phyloP scores from a whole-genome alignment of 2,888 invertebrate genomes.

The Euspilapteryx auroguttella region DNA sequence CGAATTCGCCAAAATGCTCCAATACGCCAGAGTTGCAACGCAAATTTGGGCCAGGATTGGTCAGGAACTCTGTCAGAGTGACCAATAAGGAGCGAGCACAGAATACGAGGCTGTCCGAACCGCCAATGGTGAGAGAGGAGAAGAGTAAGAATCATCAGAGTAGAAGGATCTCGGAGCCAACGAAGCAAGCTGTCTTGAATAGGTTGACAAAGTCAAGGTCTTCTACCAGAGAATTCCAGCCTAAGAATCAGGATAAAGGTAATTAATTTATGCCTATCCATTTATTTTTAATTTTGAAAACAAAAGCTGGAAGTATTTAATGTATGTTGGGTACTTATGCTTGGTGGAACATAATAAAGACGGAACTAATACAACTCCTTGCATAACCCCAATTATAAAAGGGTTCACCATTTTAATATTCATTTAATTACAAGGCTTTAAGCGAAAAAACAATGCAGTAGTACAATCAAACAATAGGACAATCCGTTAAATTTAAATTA shows the following conservation, averaged over 20 bases:
- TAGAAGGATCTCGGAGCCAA: slow-evolving; percentile 37
- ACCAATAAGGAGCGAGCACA: slow-evolving; percentile 47
- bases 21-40: slow-evolving; percentile 65
- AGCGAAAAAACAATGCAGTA: too few relatives aligned
- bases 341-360: too few relatives aligned
- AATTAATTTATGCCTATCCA: slow-evolving; percentile 8
- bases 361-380: too few relatives aligned
- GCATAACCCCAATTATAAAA: too few relatives aligned
- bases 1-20: slow-evolving; percentile 57
- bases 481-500: too few relatives aligned
- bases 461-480: too few relatives aligned
- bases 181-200: slow-evolving; percentile 34
- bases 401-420: too few relatives aligned
- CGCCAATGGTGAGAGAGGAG: slow-evolving; percentile 37
- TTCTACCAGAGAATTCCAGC: slow-evolving; percentile 46
- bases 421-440: too few relatives aligned
- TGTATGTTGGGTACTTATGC: too few relatives aligned
- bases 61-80: slow-evolving; percentile 37
- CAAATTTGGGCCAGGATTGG: slow-evolving; percentile 56
- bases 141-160: slow-evolving; percentile 43
- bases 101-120: slow-evolving; percentile 65
- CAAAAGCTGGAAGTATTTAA: too few relatives aligned
- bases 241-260: slow-evolving; percentile 44
- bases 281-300: too few relatives aligned
- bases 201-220: slow-evolving; percentile 51